A percentile compares a stretch with the other conserved stretches of the same genome.
Conservation (phyloP, 2,113 vertebrate species). For the Platysternon megacephalum region DNA sequence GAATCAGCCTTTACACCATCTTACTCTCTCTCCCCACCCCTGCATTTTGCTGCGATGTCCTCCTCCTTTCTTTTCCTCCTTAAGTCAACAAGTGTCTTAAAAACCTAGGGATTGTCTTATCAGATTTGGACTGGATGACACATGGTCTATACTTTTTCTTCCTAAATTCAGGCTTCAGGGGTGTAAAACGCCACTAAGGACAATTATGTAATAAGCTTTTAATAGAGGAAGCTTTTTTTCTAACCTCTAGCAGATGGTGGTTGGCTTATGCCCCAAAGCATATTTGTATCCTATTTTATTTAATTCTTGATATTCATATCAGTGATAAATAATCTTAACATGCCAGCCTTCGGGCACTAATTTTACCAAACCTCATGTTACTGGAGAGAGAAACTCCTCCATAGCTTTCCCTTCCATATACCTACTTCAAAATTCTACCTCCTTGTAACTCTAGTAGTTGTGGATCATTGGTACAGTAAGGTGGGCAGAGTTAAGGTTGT, state of each 20-base stretch:
- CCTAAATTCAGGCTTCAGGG: neutral
- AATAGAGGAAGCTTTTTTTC: neutral
- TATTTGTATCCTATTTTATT: neutral
- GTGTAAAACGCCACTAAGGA: neutral
- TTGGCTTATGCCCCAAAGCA: too few relatives aligned
- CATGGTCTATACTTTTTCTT: too few relatives aligned
- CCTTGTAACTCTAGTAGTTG: neutral
- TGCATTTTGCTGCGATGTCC: too few relatives aligned
- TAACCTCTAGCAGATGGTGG: neutral
- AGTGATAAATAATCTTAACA: neutral
- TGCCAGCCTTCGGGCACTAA: neutral
- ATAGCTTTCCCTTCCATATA: rapidly evolving
- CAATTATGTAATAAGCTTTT: neutral
- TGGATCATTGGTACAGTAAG: neutral
- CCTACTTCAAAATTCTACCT: rapidly evolving
- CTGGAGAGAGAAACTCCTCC: neutral
- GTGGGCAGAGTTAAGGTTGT: neutral
- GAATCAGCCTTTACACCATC: too few relatives aligned
- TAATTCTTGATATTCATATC: neutral
- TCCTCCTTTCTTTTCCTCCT: too few relatives aligned
- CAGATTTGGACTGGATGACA: too few relatives aligned
- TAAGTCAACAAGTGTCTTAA: too few relatives aligned
- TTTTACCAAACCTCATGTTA: neutral
- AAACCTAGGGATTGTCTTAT: too few relatives aligned
- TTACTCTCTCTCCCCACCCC: too few relatives aligned